Evolutionary conservation across 2,888 invertebrate genomes (phyloP).

Genomic region (Aquatica leii): DNA sequence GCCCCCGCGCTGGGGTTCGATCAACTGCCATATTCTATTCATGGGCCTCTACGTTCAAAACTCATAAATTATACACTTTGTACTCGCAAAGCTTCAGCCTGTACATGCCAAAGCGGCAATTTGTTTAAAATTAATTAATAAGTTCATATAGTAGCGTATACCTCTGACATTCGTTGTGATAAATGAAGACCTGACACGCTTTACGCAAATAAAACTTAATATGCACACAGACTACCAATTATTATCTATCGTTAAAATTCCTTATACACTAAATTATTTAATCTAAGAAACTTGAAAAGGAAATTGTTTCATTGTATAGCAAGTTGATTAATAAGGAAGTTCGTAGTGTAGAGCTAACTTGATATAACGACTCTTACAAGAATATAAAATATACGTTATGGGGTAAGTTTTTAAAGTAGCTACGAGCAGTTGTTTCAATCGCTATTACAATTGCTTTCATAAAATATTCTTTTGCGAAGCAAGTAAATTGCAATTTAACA

Average conservation of each 20-base stretch:
- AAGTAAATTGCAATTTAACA: too few species aligned
- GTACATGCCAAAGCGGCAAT: conserved; percentile 52
- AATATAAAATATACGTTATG: conserved; percentile 9
- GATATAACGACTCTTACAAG: conserved; percentile 8
- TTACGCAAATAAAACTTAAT: conserved; percentile 49
- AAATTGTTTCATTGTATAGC: conserved; percentile 10
- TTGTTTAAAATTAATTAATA: conserved; percentile 56
- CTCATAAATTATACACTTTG: conserved; percentile 52
- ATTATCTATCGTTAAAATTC: conserved; percentile 8
- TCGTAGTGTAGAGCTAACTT: conserved; percentile 5
- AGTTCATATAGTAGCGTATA: conserved; percentile 50
- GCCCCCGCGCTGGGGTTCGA: conserved; percentile 45
- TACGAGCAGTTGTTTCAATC: too few species aligned
- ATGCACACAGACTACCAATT: conserved; percentile 39
- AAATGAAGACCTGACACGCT: conserved; percentile 51
- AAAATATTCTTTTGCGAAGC: too few species aligned
- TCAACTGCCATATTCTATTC: conserved; percentile 46
- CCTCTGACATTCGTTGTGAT: conserved; percentile 50
- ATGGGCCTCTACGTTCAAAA: conserved; percentile 44
- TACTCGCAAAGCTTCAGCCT: conserved; percentile 47
- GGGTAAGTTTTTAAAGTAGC: too few species aligned
- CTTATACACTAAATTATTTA: conserved; percentile 17
- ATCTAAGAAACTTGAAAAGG: background rate
- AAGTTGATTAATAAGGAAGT: conserved; percentile 8
- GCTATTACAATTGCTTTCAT: too few species aligned